Evolutionary conservation across 2,888 invertebrate species (phyloP).

Genomic region (Philhelius pedissequus): DNA sequence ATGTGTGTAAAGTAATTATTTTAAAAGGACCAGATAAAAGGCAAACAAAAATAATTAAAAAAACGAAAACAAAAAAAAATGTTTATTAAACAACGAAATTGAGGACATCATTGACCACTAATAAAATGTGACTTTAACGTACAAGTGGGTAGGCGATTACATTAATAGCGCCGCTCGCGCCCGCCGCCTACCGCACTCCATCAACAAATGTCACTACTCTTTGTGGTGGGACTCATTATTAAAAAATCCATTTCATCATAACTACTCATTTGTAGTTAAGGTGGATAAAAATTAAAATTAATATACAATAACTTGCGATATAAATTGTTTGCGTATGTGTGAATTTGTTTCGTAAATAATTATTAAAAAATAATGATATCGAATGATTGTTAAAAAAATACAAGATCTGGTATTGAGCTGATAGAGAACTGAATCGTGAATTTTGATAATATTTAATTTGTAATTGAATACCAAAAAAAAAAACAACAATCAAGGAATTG

Average conservation of each 20-base stretch:
- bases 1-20: constrained; percentile 26
- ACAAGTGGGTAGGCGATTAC: constrained; percentile 30
- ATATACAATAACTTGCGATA: not conserved
- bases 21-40: constrained; percentile 19
- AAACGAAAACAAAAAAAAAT: not conserved
- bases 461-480: not conserved
- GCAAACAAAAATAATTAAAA: not conserved
- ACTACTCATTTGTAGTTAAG: not conserved
- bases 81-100: constrained; percentile 3
- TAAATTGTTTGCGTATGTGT: not conserved
- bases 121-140: constrained; percentile 39
- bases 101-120: constrained; percentile 27
- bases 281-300: constrained; percentile 1
- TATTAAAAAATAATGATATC: not conserved
- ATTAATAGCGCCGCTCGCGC: not conserved
- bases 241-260: not conserved
- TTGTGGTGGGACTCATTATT: not conserved
- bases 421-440: constrained; percentile 22
- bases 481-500: not conserved
- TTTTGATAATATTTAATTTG: not conserved
- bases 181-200: not conserved
- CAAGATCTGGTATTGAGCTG: not conserved
- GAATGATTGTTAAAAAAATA: not conserved
- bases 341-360: not conserved
- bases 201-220: not conserved